Base-by-base conservation (phyloP, 2,797 vertebrate genomes). In the Acridotheres tristis region DNA sequence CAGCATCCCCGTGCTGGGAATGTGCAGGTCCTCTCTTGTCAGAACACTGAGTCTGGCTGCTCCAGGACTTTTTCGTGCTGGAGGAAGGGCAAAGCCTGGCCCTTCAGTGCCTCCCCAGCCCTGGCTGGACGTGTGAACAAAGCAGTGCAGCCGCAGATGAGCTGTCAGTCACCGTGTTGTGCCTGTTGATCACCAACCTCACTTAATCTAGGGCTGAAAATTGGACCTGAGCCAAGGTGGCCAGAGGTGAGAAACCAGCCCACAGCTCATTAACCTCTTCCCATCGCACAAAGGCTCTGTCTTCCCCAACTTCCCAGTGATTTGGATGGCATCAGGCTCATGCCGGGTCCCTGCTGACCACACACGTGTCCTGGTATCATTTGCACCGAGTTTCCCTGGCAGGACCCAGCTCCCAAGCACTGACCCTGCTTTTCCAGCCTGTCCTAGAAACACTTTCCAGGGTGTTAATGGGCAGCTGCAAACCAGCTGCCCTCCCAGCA, bases 181-280 rank as follows among this genome's bases (percentile, higher is more conserved):
- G 85, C 75, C 63, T 18, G 71, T 45, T 78, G 69, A 69, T 86
- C 83, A 7, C 80, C 9, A 63, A 71, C 63, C 63, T 95, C 80
- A 9, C 74, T 82, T 59, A 38, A 96, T 95, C 83, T 90, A 16
- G 67, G 94, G 71, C 85, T 96, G 96, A 79, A 94, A 97, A 97
- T 91, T 91, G 95, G 94, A 83, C 89, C 63, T 26, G 85, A 90
- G 91, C 85, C 85, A 54, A 87, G 91, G 94, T 93, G 90, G 36
- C 27, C 0, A 1, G 89, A 95, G 94, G 94, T 95, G 96, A 88
- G 91, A 96, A 96, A 89, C 57, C 90, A 86, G 74, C 10, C 88
- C 25, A 40, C 50, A 47, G 57, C 21, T 95, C 94, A 79, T 96
- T 96, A 95, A 93, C 90, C 94, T 95, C 88, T 54, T 53, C 68